phyloP scores from a whole-genome alignment of 2,888 invertebrate genomes.

The Cephus pulcher region DNA sequence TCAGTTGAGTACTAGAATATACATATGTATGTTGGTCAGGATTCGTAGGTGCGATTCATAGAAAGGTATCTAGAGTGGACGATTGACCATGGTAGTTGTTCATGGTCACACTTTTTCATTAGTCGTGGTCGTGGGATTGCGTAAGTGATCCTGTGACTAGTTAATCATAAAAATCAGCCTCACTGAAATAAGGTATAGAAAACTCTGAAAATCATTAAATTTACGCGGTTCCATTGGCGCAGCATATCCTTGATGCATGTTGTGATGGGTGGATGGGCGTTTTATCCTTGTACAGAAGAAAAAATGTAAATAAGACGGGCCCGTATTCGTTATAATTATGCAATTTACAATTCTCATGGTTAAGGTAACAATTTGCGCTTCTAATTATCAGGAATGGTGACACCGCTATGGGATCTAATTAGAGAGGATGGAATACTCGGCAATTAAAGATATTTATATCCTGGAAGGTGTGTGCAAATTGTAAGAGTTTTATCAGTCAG shows the following conservation, averaged over 20 bases:
- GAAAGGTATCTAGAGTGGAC: neutral
- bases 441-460: neutral
- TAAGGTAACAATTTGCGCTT: neutral
- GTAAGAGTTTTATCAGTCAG: neutral
- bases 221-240: neutral
- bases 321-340: neutral
- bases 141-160: slow-evolving; percentile 1
- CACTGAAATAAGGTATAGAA: neutral
- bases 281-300: neutral
- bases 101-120: slow-evolving; percentile 3
- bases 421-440: neutral
- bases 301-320: neutral
- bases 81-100: neutral
- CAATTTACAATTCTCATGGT: neutral
- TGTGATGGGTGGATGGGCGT: neutral
- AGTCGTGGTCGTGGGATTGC: neutral
- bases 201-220: neutral
- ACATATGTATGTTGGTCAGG: neutral
- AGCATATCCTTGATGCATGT: neutral
- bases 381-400: neutral
- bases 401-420: neutral
- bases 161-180: neutral
- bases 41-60: neutral
- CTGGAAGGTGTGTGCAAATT: neutral
- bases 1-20: too few species aligned